phyloP scores from a whole-genome alignment of 2,888 invertebrate species.

The Notodonta ziczac region DNA sequence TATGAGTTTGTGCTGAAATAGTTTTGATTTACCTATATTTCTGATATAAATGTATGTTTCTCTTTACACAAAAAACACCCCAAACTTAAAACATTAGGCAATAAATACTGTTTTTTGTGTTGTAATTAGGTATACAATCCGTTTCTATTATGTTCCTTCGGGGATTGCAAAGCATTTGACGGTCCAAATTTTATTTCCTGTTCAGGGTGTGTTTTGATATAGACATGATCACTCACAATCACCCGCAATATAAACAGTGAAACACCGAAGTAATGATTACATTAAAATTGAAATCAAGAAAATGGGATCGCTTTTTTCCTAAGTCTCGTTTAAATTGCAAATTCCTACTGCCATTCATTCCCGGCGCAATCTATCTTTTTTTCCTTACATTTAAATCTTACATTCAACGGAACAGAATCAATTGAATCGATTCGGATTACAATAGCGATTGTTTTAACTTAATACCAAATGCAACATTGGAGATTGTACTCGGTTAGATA shows the following conservation, averaged over 20 bases:
- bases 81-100: no score
- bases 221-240: neutral
- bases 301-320: slow-evolving; percentile 46
- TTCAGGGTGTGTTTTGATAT: neutral
- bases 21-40: no score
- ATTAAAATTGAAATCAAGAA: slow-evolving; percentile 48
- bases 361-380: slow-evolving; percentile 44
- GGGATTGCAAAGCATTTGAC: no score
- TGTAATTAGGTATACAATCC: no score
- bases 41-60: no score
- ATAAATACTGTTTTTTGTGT: no score
- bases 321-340: slow-evolving; percentile 64
- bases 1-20: no score
- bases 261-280: slow-evolving; percentile 26
- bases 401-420: slow-evolving; percentile 40
- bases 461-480: slow-evolving; percentile 1
- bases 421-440: slow-evolving; percentile 28
- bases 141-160: no score
- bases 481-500: neutral
- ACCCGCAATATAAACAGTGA: slow-evolving; percentile 12
- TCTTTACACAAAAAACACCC: no score
- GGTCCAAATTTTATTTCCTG: no score
- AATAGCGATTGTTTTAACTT: slow-evolving; percentile 11
- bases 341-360: slow-evolving; percentile 56
- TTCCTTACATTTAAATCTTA: slow-evolving; percentile 47